phyloP scores from a whole-genome alignment of 2,888 invertebrate species.

The Cerceris rybyensis region DNA sequence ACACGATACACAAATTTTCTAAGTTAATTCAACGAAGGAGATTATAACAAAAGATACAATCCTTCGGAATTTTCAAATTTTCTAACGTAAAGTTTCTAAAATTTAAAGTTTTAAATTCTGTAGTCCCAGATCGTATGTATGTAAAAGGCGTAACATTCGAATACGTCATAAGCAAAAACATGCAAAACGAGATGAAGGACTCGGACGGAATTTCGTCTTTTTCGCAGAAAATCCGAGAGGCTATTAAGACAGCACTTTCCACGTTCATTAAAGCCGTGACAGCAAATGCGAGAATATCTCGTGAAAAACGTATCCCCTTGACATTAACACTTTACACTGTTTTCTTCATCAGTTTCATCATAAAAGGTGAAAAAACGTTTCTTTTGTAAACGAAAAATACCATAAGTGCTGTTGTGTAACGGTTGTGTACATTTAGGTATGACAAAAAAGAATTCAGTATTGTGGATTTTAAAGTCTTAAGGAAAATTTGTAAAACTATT shows the following conservation, averaged over 20 bases:
- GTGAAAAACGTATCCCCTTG: background rate
- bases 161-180: background rate
- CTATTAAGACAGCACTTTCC: constrained; percentile 28
- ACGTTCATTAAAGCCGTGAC: constrained; percentile 41
- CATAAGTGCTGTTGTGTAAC: background rate
- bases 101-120: background rate
- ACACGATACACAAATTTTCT: no score
- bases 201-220: background rate
- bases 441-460: no score
- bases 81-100: background rate
- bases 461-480: no score
- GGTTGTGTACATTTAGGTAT: background rate
- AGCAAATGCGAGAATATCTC: constrained; percentile 7
- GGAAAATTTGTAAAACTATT: no score
- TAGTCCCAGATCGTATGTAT: background rate
- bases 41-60: no score
- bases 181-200: background rate
- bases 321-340: constrained; percentile 12
- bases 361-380: background rate
- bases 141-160: background rate
- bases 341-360: background rate
- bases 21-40: no score
- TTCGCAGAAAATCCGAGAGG: constrained; percentile 1
- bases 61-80: no score
- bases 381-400: background rate